Base-by-base conservation (phyloP, 2,797 vertebrate species). In the Cephalopachus bancanus region DNA sequence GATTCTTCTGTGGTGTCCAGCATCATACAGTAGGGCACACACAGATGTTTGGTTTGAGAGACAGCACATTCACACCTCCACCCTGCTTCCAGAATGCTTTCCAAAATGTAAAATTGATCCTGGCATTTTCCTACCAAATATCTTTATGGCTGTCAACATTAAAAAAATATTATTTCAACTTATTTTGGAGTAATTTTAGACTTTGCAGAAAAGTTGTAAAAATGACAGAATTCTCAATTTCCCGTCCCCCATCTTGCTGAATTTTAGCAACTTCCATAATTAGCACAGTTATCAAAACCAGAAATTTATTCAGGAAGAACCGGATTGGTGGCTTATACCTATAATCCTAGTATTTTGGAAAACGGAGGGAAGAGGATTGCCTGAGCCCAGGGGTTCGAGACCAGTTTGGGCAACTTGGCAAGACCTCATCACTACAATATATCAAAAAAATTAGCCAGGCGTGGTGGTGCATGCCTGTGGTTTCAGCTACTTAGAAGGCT, bases 141-240 rank as follows among this genome's bases (percentile, higher is more conserved):
- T 55, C 67, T 55, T 37, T n/a, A 9, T 90, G 76, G 49, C 12
- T 78, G 3, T 76, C 75, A 72, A 12, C 30, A 24, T 78, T 84
- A 53, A 51, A 44, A 11, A 15, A 81, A 30, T 1, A 7, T 12
- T 30, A 3, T 53, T 67, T 28, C n/a, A 81, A n/a, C 28, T 14
- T 62, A 49, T 80, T 85, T 84, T 92, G 53, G 55, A 84, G n/a
- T 85, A 55, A 62, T 60, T 91, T 93, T 74, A 85, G 57, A 49
- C 24, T 83, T 83, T 30, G 57, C 24, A 64, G 60, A 74, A 81
- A 26, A 62, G n/a, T 93, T 76, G 24, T 7, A 33, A 14, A 91
- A 92, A 24, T 84, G 26, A 8, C 10, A 17, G 80, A 24, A 24
- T 57, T 55, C 67, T 85, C 11, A 30, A 44, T 17, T 89, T n/a